Base-by-base conservation (phyloP, 1,140 invertebrate species). In the Lepidurus couesii region DNA sequence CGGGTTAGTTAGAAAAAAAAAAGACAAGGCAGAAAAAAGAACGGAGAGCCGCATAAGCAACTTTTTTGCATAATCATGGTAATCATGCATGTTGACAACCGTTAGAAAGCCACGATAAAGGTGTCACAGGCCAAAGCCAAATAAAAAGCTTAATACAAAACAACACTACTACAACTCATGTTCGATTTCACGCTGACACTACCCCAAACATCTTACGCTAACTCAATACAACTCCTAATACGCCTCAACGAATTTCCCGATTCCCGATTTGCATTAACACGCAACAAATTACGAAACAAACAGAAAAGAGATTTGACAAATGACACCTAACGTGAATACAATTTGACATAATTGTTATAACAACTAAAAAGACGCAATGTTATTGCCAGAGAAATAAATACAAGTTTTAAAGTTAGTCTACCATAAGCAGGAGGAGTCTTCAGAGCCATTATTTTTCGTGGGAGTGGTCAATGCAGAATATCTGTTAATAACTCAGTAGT, bases 151-250 rank as follows among this genome's bases (percentile, higher is more conserved):
- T 21, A 3, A 13, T 13, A 65, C 13, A 16, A 13, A 13, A 21
- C 53, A 65, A 65, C 53, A 65, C 6, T 65, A n/a, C 53, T 65
- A 13, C 9, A 16, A 65, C 53, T 65, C 53, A 65, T 65, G 53
- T 65, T 65, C 53, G 53, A 65, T 65, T 65, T 65, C 53, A 65
- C 53, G 53, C 53, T 65, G 53, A 65, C 53, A 65, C 53, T 65
- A 65, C 53, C 53, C 53, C 53, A 13, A 65, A 65, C 53, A 65
- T 4, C 8, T 65, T 65, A n/a, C n/a, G n/a, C n/a, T 13, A 65
- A 65, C 53, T 13, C 53, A 13, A 65, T 7, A 65, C 13, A 65
- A 13, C 6, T 7, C 7, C 6, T 7, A 16, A 13, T 7, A 65
- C 53, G 53, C 16, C 21, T 65, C 16, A n/a, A 21, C 16, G 21